phyloP scores from a whole-genome alignment of 2,113 vertebrate genomes.

The Chascanopsetta lugubris region DNA sequence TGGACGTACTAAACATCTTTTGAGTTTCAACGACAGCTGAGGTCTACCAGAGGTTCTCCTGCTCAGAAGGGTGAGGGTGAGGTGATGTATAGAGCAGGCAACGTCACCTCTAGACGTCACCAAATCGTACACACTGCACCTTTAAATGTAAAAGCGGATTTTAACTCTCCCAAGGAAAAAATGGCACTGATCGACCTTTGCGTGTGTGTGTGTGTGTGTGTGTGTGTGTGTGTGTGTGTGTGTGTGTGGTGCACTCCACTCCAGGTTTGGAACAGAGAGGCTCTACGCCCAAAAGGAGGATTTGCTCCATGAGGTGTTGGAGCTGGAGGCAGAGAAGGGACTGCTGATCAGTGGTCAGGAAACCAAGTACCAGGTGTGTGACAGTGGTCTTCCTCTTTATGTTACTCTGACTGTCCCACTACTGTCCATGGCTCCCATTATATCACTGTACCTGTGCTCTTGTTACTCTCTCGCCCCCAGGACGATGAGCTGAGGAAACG shows the following conservation, averaged over 20 bases:
- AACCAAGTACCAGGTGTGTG: constrained; percentile 73
- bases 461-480: constrained; percentile 25
- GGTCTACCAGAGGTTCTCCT: too few relatives aligned
- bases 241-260: constrained; percentile 22
- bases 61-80: too few relatives aligned
- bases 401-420: neutral
- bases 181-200: too few relatives aligned
- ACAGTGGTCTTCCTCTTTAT: neutral
- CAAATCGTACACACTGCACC: too few relatives aligned
- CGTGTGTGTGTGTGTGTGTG: too few relatives aligned
- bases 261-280: constrained; percentile 82
- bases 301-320: constrained; percentile 82
- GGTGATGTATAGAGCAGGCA: too few relatives aligned
- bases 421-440: neutral
- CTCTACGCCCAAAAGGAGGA: constrained; percentile 84
- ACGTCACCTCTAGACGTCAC: too few relatives aligned
- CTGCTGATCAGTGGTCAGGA: constrained; percentile 64
- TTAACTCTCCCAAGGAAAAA: too few relatives aligned
- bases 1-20: too few relatives aligned
- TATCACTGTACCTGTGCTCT: neutral
- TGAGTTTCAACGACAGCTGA: too few relatives aligned
- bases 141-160: too few relatives aligned
- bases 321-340: constrained; percentile 81
- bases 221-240: neutral
- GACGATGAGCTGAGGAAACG: constrained; percentile 77